Conservation (phyloP, 2,113 vertebrate species). For the Laterallus jamaicensis region DNA sequence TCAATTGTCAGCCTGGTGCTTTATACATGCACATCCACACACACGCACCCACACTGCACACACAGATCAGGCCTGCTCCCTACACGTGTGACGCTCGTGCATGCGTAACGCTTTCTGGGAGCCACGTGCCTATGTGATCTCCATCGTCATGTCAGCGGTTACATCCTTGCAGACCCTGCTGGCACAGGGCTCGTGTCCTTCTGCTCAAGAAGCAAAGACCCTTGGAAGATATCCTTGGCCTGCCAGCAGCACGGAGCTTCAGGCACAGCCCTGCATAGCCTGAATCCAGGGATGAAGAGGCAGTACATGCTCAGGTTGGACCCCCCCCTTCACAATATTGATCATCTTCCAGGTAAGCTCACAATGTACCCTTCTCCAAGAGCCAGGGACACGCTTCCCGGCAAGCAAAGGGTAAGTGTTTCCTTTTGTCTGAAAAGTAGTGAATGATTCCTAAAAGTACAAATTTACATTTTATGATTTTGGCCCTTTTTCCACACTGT, state of each 20-base stretch:
- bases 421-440: neutral
- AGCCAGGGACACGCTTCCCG: accelerated
- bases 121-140: neutral
- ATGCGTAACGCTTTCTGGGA: neutral
- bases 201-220: neutral
- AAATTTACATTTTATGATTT: slow-evolving; percentile 45
- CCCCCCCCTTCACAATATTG: accelerated
- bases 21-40: neutral
- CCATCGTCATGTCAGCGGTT: accelerated
- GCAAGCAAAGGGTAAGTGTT: accelerated
- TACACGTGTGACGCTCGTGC: neutral
- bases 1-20: neutral
- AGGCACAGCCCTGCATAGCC: neutral
- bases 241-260: too few species aligned
- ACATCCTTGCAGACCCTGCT: neutral
- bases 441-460: neutral
- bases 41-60: neutral
- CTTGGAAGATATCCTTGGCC: neutral
- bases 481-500: slow-evolving; percentile 12
- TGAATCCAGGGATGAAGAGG: neutral
- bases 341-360: neutral
- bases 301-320: neutral
- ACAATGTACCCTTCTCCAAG: neutral
- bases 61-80: neutral
- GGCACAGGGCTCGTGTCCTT: accelerated